Evolutionary conservation across 2,888 invertebrate species (phyloP), one percentile per base, ranked within the genome.

Genomic region (Lapara coniferarum): DNA sequence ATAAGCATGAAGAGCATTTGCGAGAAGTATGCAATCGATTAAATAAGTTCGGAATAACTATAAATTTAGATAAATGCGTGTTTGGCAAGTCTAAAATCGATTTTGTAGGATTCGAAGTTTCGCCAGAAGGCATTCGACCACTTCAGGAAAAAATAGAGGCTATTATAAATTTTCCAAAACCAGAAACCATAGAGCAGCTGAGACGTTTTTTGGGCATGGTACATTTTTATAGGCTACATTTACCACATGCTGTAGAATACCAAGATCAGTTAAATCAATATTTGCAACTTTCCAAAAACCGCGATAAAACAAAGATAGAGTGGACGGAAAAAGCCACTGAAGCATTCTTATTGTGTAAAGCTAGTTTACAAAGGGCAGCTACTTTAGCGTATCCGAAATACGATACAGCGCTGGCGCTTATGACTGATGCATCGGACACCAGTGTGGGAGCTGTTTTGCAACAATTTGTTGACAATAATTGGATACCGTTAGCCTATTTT

Each of bases 191-290:
- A 14, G 70, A 73, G 59, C 66, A 75, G n/a, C 66, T 76, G 13
- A 51, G 75, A 30, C 46, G 76, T 44, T 78, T 74, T 53, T 66
- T 87, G 0, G 85, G 85, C 0, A 84, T 85, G 80, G n/a, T 85
- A 0, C 87, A 85, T 72, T 86, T 84, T 75, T 87, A 86, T 19
- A 46, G 84, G 5, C 66, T 79, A 10, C 84, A 78, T 70, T 73
- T 87, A 5, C 79, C 78, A 6, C 67, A 80, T 0, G 80, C 84
- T 2, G 66, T 66, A 13, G 56, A 46, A n/a, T 25, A 71, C 19
- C 71, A 72, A 49, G 56, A 46, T 7, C 66, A 56, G 6, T 53
- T 74, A 25, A 57, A 74, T 59, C 66, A 49, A 1, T 73, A 68
- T 67, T 49, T 71, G 12, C 58, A 69, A 30, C 66, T 70, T 37